Evolutionary conservation across 1,140 invertebrate genomes (phyloP), one percentile per base, ranked within the genome.

Genomic region (Drosophila micromelanica): DNA sequence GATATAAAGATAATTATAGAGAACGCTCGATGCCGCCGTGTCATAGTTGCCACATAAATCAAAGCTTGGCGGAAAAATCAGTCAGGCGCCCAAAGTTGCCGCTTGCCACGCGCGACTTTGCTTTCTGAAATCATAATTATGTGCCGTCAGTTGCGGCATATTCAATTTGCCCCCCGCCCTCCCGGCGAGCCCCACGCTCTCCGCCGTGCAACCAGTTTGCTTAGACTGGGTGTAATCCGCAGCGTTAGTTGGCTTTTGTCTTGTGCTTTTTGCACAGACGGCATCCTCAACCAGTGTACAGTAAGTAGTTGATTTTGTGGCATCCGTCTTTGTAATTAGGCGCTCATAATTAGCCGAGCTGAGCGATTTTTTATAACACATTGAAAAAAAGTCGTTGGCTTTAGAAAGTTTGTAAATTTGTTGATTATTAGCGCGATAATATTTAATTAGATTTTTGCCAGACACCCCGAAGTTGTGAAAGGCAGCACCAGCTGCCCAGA

Each of bases 21-120:
- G 80, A 84, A 84, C 72, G 76, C 62, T 68, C 59, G 62, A 51
- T 43, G 62, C 55, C 52, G 80, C 55, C 74, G 67, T 80, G 81
- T 85, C 81, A 86, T 65, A 86, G 81, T 86, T 86, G 81, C 81
- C 81, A 80, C 81, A 86, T 86, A 86, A 86, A 86, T 86, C 81
- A 86, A 75, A 72, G 70, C 63, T 51, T 54, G 81, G 70, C 77
- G 81, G 81, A 86, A 85, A 85, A 85, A 74, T 85, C 81, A 86
- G 73, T 61, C 81, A 70, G 64, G 48, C 59, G 63, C 70, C 45
- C 76, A 35, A 43, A 56, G 60, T 56, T 30, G 78, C 73, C 67
- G 73, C 48, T 79, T 84, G 81, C 81, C 80, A 86, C 81, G 81
- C 80, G 81, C 81, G 73, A 59, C 73, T 78, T 67, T 56, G 60